Evolutionary conservation across 2,888 invertebrate genomes (phyloP), one percentile per base, ranked within the genome.

Genomic region (Synanthedon tipuliformis): DNA sequence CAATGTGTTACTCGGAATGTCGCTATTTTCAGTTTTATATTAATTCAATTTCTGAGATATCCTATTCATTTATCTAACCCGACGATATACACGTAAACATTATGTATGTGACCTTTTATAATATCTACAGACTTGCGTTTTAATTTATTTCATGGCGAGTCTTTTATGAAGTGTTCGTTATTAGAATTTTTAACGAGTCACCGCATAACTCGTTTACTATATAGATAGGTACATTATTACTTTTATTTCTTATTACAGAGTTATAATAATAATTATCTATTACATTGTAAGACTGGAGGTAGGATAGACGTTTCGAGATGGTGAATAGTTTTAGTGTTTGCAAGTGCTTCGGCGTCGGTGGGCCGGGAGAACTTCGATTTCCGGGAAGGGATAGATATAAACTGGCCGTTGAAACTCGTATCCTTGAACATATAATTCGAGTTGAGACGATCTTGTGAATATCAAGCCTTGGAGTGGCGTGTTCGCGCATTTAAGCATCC

Each of bases 341-440:
- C 59, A 57, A 13, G 45, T 7, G 45, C 45, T 23, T n/a, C 58
- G 60, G 61, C 60, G 45, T 45, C 15, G 45, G 45, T 45, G 45
- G 45, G 45, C 13, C 8, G 45, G 7, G 13, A 45, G 45, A 45
- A 15, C 45, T 45, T 58, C 59, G 58, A 60, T 72, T 84, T 83
- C 83, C 76, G 66, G 78, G 83, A 83, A 83, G 81, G 80, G 66
- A 69, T 64, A 69, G 62, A 65, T 72, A 75, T 82, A 81, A 82
- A 69, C 66, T 58, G 63, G 66, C 61, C 62, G 65, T 60, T 57
- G 68, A 66, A 65, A 69, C 65, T 59, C 56, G 62, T 66, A 69
- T 73, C 69, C 72, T 73, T 66, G 62, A 65, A 66, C 45, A 45
- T 65, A 67, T 71, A 68, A 69, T 56, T 70, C 66, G 71, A 71